Conservation (phyloP, 2,888 invertebrate species). For the Deilephila elpenor region DNA sequence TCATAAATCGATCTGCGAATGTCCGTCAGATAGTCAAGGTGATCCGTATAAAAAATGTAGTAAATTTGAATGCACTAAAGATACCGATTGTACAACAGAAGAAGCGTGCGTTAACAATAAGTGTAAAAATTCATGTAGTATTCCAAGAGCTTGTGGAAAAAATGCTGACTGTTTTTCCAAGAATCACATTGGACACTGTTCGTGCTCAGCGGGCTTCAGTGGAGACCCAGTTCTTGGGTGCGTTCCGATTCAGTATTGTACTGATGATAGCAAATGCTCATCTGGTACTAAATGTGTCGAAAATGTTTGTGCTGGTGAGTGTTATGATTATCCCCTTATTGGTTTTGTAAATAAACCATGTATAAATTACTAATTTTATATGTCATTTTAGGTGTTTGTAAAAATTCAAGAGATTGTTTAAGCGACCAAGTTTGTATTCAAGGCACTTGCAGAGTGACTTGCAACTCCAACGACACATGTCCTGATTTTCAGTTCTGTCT, state of each 20-base stretch:
- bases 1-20: slow-evolving; percentile 90
- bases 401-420: slow-evolving; percentile 92
- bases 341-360: neutral
- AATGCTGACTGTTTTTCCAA: slow-evolving; percentile 90
- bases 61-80: slow-evolving; percentile 90
- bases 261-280: slow-evolving; percentile 91
- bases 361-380: slow-evolving; percentile 31
- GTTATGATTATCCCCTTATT: neutral
- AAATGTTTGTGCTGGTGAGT: slow-evolving; percentile 90
- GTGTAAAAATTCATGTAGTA: slow-evolving; percentile 92
- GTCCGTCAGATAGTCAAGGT: slow-evolving; percentile 90
- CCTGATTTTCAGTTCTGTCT: slow-evolving; percentile 93
- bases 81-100: slow-evolving; percentile 88
- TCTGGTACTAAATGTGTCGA: slow-evolving; percentile 93
- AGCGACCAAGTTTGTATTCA: slow-evolving; percentile 94
- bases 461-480: slow-evolving; percentile 91
- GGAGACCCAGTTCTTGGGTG: slow-evolving; percentile 95
- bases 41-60: slow-evolving; percentile 90
- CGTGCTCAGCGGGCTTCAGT: slow-evolving; percentile 93
- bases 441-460: slow-evolving; percentile 93
- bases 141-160: slow-evolving; percentile 92
- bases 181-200: slow-evolving; percentile 92
- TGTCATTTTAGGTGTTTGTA: slow-evolving; percentile 87
- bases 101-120: slow-evolving; percentile 91
- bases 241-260: slow-evolving; percentile 92